phyloP scores from a whole-genome alignment of 2,888 invertebrate species.

The Endotricha flammealis region DNA sequence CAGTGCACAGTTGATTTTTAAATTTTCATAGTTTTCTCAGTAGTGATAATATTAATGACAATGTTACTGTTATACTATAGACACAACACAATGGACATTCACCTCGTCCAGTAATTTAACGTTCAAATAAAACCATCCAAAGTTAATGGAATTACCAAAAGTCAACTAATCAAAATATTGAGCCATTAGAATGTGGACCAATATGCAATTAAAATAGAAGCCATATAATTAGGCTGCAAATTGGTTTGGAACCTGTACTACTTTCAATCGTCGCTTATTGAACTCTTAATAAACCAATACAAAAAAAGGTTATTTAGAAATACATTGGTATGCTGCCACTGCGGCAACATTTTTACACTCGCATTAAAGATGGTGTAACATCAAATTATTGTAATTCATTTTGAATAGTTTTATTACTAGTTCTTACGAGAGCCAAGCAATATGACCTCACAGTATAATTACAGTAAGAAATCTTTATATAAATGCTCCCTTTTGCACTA shows the following conservation, averaged over 20 bases:
- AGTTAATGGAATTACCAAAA: no score
- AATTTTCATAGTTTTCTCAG: no score
- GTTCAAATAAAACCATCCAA: no score
- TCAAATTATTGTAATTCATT: slow-evolving; percentile 14
- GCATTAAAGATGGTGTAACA: slow-evolving; percentile 2
- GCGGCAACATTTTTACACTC: slow-evolving; percentile 1
- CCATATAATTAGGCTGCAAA: neutral
- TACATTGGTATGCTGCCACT: neutral
- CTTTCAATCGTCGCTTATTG: neutral
- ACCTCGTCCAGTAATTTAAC: no score
- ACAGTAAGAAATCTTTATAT: no score
- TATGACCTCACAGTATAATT: no score
- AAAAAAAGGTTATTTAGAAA: neutral
- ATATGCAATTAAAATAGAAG: neutral
- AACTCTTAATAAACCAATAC: neutral
- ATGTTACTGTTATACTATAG: no score
- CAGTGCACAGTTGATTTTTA: no score
- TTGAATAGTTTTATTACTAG: slow-evolving; percentile 13
- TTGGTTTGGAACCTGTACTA: neutral
- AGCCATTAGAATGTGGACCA: neutral
- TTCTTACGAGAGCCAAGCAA: slow-evolving; percentile 5
- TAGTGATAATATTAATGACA: no score
- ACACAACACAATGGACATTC: no score
- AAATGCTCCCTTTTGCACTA: no score
- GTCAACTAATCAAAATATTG: neutral